Conservation (phyloP, 1,140 invertebrate species). For the Drosophila obscura region DNA sequence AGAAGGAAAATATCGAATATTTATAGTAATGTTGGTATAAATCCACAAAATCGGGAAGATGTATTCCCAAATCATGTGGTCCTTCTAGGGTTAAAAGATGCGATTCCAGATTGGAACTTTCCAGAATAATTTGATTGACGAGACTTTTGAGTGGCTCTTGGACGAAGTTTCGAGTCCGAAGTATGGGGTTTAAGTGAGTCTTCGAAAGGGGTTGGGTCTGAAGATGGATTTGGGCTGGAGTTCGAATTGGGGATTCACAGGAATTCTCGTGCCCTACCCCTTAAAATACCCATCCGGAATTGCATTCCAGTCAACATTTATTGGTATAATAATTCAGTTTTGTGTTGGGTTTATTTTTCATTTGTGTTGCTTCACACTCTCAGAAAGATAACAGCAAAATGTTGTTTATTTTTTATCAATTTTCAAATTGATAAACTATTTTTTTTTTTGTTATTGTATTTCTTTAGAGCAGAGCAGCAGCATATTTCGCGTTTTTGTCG, state of each 20-base stretch:
- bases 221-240: too few relatives aligned
- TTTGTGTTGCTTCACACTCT: constrained; percentile 8
- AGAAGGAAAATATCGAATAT: too few relatives aligned
- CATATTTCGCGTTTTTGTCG: constrained; percentile 12
- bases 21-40: too few relatives aligned
- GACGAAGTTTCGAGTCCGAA: too few relatives aligned
- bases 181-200: neutral
- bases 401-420: constrained; percentile 38
- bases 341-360: neutral
- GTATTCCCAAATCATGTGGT: too few relatives aligned
- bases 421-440: constrained; percentile 49
- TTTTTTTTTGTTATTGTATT: constrained; percentile 1
- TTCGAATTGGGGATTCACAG: neutral
- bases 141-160: too few relatives aligned
- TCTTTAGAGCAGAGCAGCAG: neutral
- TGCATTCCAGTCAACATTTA: neutral
- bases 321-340: neutral
- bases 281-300: too few relatives aligned
- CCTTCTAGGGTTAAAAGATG: too few relatives aligned
- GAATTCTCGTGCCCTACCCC: neutral
- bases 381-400: constrained; percentile 18
- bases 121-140: too few relatives aligned
- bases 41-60: too few relatives aligned
- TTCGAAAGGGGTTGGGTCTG: too few relatives aligned
- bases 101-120: too few relatives aligned